Conservation (phyloP, 2,888 invertebrate species). For the Lasioglossum leucozonium region DNA sequence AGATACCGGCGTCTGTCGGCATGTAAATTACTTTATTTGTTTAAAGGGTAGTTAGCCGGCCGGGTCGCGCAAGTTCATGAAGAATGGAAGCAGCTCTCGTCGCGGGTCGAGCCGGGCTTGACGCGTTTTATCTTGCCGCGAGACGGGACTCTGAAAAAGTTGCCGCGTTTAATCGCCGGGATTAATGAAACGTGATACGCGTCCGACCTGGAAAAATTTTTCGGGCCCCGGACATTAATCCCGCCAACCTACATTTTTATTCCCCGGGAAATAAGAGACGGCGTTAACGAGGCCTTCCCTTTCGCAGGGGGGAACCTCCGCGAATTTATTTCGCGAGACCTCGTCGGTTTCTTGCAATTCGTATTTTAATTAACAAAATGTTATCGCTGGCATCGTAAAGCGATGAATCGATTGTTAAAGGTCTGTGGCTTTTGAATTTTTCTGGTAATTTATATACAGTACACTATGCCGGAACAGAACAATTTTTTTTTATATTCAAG, state of each 20-base stretch:
- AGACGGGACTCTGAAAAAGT: not conserved
- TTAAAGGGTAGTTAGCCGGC: constrained; percentile 13
- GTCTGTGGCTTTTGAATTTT: too few species aligned
- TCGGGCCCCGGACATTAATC: constrained; percentile 1
- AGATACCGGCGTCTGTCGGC: not conserved
- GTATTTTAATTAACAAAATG: too few species aligned
- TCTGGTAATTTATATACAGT: too few species aligned
- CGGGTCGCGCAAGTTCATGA: not conserved
- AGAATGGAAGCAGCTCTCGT: not conserved
- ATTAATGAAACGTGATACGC: constrained; percentile 4
- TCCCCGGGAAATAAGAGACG: not conserved
- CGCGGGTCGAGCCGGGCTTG: too few species aligned
- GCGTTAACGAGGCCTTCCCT: not conserved
- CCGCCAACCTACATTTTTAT: not conserved
- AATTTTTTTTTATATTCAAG: not conserved
- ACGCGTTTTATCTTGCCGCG: constrained; percentile 4
- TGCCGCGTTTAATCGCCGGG: constrained; percentile 11
- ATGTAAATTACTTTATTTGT: constrained; percentile 21
- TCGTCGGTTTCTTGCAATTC: too few species aligned
- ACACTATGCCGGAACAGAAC: not conserved
- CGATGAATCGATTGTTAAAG: too few species aligned
- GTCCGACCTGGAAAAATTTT: not conserved
- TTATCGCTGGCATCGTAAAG: too few species aligned
- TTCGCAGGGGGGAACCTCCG: too few species aligned
- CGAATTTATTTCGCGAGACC: not conserved